Evolutionary conservation across 1,140 invertebrate species (phyloP), one percentile per base, ranked within the genome.

Genomic region (Temnothorax longispinosus): DNA sequence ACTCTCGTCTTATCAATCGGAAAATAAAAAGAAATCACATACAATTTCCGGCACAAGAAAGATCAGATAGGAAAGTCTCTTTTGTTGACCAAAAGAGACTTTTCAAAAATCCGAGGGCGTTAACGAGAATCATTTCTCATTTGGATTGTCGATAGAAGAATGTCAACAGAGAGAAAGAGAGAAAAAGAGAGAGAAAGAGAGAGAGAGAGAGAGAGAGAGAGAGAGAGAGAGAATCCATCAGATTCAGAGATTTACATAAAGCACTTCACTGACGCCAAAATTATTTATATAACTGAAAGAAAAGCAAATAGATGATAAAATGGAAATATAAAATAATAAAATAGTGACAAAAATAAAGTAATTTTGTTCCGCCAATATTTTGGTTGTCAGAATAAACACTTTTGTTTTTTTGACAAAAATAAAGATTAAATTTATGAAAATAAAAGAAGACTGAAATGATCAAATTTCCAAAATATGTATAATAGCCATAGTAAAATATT

Each of bases 261-360:
- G 72, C 54, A 32, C 18, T 58, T 47, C n/a, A 72, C 41, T 5
- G 18, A 64, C 27, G 54, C 47, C 50, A 47, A 54, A 35, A 56
- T 56, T 54, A 38, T 75, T 54, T 78, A 69, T 85, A 71, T 15
- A 11, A 47, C 5, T 2, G 1, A 50, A 35, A 21, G 74, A 67
- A 87, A 80, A 72, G 35, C 15, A 81, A 58, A 82, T 81, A 52
- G 21, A 35, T 38, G 8, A 5, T 67, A 35, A 13, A 77, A 76
- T 35, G 32, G 7, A 15, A 56, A 18, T 50, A 27, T 13, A n/a
- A 56, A 54, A 75, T n/a, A 38, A 13, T 21, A 27, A 41, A 75
- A 58, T 58, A 76, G 5, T 58, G 13, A 58, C 15, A 58, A 56
- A 76, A 76, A 76, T 35, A 27, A 60, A 60, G 13, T 27, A 27